Conservation (phyloP, 2,113 vertebrate genomes). For the Plectropomus leopardus region DNA sequence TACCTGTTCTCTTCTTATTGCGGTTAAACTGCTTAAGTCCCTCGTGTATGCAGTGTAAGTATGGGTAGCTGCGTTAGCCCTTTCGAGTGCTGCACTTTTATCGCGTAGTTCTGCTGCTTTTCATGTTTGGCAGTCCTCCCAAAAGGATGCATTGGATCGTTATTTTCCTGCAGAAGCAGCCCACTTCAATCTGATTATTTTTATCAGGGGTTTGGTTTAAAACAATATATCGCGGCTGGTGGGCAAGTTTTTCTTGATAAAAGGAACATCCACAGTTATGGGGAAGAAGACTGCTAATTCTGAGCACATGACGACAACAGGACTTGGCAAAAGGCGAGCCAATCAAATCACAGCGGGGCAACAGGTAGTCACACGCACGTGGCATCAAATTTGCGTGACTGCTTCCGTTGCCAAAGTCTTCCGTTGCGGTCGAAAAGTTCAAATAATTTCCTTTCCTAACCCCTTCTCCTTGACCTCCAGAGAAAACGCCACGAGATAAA, state of each 20-base stretch:
- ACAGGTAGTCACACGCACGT: too few relatives aligned
- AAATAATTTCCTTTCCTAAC: too few relatives aligned
- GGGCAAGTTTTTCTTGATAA: not conserved
- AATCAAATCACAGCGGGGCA: too few relatives aligned
- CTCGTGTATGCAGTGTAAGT: not conserved
- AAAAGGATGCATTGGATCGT: not conserved
- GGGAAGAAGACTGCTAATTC: not conserved
- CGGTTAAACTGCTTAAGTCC: too few relatives aligned
- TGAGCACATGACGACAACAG: not conserved
- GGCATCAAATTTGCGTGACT: too few relatives aligned
- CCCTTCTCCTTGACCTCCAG: too few relatives aligned
- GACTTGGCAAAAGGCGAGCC: not conserved
- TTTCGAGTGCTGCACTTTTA: not conserved
- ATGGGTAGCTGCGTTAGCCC: not conserved
- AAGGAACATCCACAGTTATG: too few relatives aligned
- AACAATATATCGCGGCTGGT: not conserved
- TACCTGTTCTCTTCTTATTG: not conserved
- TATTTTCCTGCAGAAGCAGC: not conserved
- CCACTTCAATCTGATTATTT: not conserved
- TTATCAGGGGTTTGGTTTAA: not conserved
- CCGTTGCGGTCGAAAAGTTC: too few relatives aligned
- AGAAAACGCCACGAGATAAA: too few relatives aligned
- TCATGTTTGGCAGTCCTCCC: not conserved
- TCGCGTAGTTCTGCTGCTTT: not conserved
- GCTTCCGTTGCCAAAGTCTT: too few relatives aligned